Percentiles rank a stretch among this genome's conserved stretches.
Evolutionary conservation across 2,888 invertebrate species (phyloP).

Genomic region (Orthosia cruda): DNA sequence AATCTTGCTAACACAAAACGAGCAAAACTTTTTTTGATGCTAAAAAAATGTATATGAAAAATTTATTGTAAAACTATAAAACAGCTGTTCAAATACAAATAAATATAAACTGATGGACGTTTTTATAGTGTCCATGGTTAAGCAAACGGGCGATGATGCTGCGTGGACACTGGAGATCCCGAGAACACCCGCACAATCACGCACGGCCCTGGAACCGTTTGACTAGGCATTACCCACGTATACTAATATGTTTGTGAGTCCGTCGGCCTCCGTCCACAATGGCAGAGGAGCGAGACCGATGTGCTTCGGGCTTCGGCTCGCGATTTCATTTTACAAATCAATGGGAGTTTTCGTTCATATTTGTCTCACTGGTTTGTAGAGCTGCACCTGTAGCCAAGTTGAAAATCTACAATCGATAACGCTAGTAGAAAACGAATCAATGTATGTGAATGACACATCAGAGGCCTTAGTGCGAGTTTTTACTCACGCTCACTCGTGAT

Average conservation of each 20-base stretch:
- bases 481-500: no score
- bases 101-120: conserved; percentile 61
- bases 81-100: conserved; percentile 60
- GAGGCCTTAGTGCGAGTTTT: no score
- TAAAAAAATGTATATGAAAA: conserved; percentile 19
- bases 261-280: conserved; percentile 77
- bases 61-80: conserved; percentile 49
- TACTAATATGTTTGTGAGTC: conserved; percentile 88
- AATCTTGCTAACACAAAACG: conserved; percentile 37
- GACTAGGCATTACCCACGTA: conserved; percentile 85
- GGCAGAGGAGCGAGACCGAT: conserved; percentile 64
- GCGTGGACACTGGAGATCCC: conserved; percentile 82
- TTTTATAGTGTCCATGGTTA: conserved; percentile 65
- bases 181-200: conserved; percentile 81
- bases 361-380: neutral
- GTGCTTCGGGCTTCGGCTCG: conserved; percentile 27
- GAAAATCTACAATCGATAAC: no score
- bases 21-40: conserved; percentile 1
- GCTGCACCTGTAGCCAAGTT: no score
- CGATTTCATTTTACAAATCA: conserved; percentile 56
- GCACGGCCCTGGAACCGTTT: conserved; percentile 85
- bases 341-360: neutral
- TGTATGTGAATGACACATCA: no score
- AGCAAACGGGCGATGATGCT: conserved; percentile 72
- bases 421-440: no score